These are phyloP conservation scores for Glareola pratincola DNA, from an alignment of 2,113 vertebrate species.

Conservation along the genomic window DNA sequence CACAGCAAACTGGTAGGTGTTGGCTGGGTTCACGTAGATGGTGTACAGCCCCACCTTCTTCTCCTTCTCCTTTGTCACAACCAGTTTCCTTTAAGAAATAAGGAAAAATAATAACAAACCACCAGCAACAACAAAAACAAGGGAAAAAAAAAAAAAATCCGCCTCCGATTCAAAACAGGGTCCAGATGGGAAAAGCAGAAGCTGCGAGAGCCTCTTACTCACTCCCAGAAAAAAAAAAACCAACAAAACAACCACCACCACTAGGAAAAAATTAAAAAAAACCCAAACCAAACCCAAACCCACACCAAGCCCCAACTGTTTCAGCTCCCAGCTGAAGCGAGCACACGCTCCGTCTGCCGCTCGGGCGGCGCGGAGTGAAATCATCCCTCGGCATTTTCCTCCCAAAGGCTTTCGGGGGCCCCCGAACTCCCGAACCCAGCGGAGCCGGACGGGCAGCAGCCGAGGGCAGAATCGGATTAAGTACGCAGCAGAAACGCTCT, in stretches of 20 bases:
- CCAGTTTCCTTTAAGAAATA: slow-evolving; percentile 81
- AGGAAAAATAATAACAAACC: background rate
- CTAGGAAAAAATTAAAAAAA: background rate
- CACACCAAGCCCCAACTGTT: background rate
- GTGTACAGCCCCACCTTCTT: slow-evolving; percentile 97
- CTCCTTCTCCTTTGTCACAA: slow-evolving; percentile 93
- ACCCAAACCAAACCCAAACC: background rate
- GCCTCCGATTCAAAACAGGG: background rate
- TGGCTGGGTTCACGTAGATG: slow-evolving; percentile 92
- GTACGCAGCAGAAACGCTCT: background rate
- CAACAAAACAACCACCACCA: background rate
- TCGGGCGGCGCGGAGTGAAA: background rate
- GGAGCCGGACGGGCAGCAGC: background rate
- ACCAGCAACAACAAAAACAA: background rate
- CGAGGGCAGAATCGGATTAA: background rate
- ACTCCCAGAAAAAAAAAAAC: background rate
- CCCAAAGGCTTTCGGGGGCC: background rate
- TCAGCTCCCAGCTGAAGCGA: background rate
- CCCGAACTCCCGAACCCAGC: rapidly evolving
- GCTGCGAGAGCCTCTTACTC: background rate
- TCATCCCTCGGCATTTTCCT: background rate
- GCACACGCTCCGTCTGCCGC: background rate
- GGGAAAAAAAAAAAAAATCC: background rate
- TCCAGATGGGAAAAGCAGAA: slow-evolving; percentile 3
- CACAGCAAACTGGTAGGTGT: slow-evolving; percentile 93